These are phyloP conservation scores for Spea bombifrons DNA, from an alignment of 2,113 vertebrate species.

Conservation along the genomic window DNA sequence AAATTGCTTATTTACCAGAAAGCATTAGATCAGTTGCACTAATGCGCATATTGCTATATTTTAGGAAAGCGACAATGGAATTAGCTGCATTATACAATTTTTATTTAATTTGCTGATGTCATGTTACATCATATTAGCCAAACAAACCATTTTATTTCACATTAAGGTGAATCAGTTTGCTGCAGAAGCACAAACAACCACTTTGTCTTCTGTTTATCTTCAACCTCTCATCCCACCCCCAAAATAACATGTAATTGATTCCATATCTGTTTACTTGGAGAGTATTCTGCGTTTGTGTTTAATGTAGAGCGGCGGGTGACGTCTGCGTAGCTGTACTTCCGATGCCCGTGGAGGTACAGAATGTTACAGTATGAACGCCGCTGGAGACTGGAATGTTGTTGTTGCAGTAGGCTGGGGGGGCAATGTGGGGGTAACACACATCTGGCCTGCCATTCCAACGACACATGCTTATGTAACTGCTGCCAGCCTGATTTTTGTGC, in stretches of 20 bases:
- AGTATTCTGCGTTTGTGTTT: not conserved
- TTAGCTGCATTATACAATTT: slow-evolving; percentile 5
- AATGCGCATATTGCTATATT: not conserved
- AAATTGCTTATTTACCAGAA: not conserved
- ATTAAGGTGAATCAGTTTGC: not conserved
- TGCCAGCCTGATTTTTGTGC: slow-evolving; percentile 53
- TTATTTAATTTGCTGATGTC: slow-evolving; percentile 6
- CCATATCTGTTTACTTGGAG: slow-evolving; percentile 1
- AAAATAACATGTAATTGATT: not conserved
- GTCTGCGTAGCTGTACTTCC: not conserved
- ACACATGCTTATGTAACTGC: slow-evolving; percentile 52
- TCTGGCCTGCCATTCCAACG: slow-evolving; percentile 13
- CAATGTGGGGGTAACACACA: slow-evolving; percentile 3
- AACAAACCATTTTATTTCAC: not conserved
- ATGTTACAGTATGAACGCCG: not conserved
- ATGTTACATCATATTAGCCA: not conserved
- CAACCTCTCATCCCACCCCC: not conserved
- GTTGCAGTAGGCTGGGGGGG: not conserved
- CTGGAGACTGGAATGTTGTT: not conserved
- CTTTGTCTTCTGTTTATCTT: not conserved
- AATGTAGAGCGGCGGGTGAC: not conserved
- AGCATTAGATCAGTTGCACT: not conserved
- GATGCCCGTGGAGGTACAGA: not conserved
- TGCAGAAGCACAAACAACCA: not conserved
- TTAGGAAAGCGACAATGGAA: not conserved